phyloP scores from a whole-genome alignment of 2,888 invertebrate species.

The Resseliella maxima region DNA sequence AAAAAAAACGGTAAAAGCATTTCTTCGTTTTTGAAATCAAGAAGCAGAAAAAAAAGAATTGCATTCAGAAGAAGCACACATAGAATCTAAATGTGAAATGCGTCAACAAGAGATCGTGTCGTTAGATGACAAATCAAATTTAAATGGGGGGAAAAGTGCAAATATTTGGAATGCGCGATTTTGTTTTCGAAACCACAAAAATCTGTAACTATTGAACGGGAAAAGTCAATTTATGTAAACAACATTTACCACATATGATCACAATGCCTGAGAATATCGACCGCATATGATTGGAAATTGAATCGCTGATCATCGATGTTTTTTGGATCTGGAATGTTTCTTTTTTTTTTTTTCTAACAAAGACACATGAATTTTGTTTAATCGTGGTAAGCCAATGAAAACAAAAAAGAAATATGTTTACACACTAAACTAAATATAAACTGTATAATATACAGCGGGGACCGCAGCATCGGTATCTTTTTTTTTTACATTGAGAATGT shows the following conservation, averaged over 20 bases:
- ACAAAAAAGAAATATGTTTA: slow-evolving; percentile 31
- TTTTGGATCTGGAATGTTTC: neutral
- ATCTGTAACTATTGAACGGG: neutral
- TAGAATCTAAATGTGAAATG: neutral
- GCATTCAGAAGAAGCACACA: neutral
- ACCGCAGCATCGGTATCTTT: neutral
- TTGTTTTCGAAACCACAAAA: neutral
- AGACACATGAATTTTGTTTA: too few relatives aligned
- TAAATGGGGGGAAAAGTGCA: neutral
- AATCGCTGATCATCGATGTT: neutral
- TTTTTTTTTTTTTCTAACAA: neutral
- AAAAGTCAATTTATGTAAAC: neutral
- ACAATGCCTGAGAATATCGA: neutral
- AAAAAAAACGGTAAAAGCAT: neutral
- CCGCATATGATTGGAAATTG: slow-evolving; percentile 10
- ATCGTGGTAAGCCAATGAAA: neutral
- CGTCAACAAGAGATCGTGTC: slow-evolving; percentile 19
- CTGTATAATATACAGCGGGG: slow-evolving; percentile 29
- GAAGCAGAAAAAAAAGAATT: neutral
- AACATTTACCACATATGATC: neutral
- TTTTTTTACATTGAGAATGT: neutral
- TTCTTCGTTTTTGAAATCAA: neutral
- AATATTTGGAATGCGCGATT: slow-evolving; percentile 39
- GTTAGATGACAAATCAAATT: slow-evolving; percentile 54
- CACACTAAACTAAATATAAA: slow-evolving; percentile 48